Evolutionary conservation across 2,113 vertebrate species (phyloP).

Genomic region (Acinonyx jubatus): DNA sequence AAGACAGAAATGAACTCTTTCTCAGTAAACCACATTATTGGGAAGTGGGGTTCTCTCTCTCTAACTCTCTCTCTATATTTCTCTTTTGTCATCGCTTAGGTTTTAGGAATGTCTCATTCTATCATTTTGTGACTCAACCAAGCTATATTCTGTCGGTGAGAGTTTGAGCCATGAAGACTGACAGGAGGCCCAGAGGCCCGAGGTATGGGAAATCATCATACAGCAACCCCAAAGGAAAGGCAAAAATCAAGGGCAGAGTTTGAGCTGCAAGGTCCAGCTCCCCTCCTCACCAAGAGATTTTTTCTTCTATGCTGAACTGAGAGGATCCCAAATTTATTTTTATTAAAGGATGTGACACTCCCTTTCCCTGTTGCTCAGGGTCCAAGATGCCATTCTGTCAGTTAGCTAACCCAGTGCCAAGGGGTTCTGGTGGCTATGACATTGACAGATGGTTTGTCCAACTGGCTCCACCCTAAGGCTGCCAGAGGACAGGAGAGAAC

Average conservation of each 20-base stretch:
- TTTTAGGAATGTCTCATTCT: constrained; percentile 28
- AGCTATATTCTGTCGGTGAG: background rate
- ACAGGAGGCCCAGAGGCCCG: background rate
- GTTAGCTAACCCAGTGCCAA: background rate
- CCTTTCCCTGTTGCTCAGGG: background rate
- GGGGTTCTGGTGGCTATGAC: background rate
- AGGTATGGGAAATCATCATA: background rate
- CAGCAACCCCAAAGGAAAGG: background rate
- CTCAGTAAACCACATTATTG: background rate
- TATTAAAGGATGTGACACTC: background rate
- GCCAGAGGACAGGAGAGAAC: background rate
- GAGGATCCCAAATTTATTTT: background rate
- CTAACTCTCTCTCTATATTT: background rate
- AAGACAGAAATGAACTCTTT: background rate
- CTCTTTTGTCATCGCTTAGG: background rate
- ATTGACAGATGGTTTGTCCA: background rate
- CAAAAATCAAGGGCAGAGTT: background rate
- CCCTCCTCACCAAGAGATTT: background rate
- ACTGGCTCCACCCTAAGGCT: background rate
- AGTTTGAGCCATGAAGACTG: background rate
- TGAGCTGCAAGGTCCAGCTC: background rate
- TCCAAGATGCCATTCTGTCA: background rate
- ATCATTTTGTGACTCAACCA: background rate
- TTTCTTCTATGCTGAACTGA: background rate
- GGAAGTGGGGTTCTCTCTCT: background rate